A percentile compares a stretch with the other conserved stretches of the same genome.
Evolutionary conservation across 2,888 invertebrate species (phyloP).

Genomic region (Zhuqinia jingwanae): DNA sequence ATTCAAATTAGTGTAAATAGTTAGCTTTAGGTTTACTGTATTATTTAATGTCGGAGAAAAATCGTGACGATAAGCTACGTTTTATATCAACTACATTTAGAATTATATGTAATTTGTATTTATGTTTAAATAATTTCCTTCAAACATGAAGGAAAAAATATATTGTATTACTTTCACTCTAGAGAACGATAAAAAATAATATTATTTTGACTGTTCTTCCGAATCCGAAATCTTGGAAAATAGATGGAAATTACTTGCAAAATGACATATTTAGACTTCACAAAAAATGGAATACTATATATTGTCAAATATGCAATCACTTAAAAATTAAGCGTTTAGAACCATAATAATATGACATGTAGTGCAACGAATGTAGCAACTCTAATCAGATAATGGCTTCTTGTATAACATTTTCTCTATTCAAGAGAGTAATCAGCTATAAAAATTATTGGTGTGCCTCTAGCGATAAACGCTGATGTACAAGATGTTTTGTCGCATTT

Average conservation of each 20-base stretch:
- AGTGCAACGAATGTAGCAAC: constrained; percentile 25
- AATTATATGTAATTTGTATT: too few species aligned
- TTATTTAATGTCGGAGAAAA: neutral
- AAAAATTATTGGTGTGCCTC: constrained; percentile 23
- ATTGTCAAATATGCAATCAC: neutral
- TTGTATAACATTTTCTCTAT: too few species aligned
- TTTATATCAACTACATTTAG: neutral
- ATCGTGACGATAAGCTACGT: neutral
- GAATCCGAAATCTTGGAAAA: constrained; percentile 23
- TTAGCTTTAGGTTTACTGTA: neutral
- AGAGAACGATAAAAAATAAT: neutral
- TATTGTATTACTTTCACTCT: too few species aligned
- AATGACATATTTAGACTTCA: constrained; percentile 43
- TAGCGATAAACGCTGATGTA: too few species aligned
- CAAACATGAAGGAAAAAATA: too few species aligned
- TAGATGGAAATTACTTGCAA: constrained; percentile 61
- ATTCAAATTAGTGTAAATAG: constrained; percentile 33
- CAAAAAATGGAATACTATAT: neutral
- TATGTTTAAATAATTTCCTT: too few species aligned
- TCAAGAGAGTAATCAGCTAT: too few species aligned
- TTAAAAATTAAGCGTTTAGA: neutral
- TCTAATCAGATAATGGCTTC: too few species aligned
- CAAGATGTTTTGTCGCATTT: too few species aligned
- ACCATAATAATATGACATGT: too few species aligned
- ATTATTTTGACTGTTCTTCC: constrained; percentile 62